A percentile compares a stretch with the other conserved stretches of the same genome.
These are phyloP conservation scores for Troides oblongomaculatus DNA, from an alignment of 2,888 invertebrate genomes.

Conservation along the genomic window DNA sequence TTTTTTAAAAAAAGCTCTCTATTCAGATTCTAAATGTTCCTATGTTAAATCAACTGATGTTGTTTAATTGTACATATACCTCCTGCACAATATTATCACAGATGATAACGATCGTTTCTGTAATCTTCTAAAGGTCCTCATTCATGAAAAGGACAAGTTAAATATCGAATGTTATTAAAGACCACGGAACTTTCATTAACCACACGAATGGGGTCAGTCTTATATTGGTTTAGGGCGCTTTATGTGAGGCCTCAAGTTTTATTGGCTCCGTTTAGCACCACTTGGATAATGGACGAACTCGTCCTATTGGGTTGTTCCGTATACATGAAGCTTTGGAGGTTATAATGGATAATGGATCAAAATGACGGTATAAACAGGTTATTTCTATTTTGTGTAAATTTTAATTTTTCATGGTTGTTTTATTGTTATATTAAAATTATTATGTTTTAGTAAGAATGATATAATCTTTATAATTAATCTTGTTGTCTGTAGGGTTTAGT, in stretches of 20 bases:
- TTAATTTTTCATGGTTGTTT: too few species aligned
- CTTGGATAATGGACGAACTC: constrained; percentile 11
- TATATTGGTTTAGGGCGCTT: constrained; percentile 26
- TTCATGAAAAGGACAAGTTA: background rate
- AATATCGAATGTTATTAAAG: background rate
- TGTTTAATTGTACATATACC: too few species aligned
- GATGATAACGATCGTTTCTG: too few species aligned
- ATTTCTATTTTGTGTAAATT: background rate
- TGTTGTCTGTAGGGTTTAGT: too few species aligned
- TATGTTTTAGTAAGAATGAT: too few species aligned
- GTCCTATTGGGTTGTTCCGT: background rate
- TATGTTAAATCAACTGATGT: too few species aligned
- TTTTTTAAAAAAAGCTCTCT: too few species aligned
- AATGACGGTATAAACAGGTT: background rate
- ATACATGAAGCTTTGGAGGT: background rate
- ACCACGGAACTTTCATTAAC: constrained; percentile 5
- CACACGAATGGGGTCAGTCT: constrained; percentile 11
- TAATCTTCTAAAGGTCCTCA: background rate
- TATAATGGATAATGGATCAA: background rate
- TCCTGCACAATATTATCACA: too few species aligned
- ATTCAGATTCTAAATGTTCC: too few species aligned
- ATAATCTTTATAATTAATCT: too few species aligned
- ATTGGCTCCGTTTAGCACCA: constrained; percentile 20
- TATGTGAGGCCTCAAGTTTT: constrained; percentile 18
- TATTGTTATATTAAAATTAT: too few species aligned